Evolutionary conservation across 2,113 vertebrate genomes (phyloP), one percentile per base, ranked within the genome.

Genomic region (Thamnophis sirtalis): DNA sequence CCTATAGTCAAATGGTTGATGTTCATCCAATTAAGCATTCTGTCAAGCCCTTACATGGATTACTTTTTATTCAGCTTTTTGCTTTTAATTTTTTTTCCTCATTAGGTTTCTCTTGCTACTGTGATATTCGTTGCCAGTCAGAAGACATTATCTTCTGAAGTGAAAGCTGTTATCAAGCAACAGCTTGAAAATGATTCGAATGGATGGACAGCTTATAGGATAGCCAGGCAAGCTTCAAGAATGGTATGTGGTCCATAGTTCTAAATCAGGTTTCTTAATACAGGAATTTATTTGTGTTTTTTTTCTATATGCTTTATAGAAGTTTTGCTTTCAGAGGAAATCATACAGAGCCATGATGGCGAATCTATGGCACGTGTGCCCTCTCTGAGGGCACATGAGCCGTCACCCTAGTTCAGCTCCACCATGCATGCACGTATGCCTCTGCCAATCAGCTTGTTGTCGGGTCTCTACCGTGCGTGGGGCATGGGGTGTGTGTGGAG

Each of bases 41-140:
- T 89, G 2, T 22, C 2, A 86, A 84, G 26, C 9, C 28, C 6
- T 49, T 38, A n/a, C 10, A 1, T 48, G 33, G 15, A 48, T n/a
- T 95, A 22, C 10, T 53, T 94, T 91, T 89, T 53, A 8, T 89
- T 54, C 0, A 92, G 51, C 24, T 38, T 93, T 88, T 22, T 56
- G 9, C 93, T 48, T 4, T 92, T 53, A 43, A 5, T 87, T 0
- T 88, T 0, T 1, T 49, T 89, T 3, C 11, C 38, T 73, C 0
- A 0, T 48, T 95, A 99, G 99, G 99, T 99, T 92, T 99, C 99
- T 92, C 97, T 99, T 96, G 99, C 99, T 80, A 99, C 99, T 3
- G 99, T 99, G 96, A 98, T 99, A 96, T 99, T 99, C 95, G 99
- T 99, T 53, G 99, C 99, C 1, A 99, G 98, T 97, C 99, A 99